Percentiles rank a stretch among this genome's conserved stretches.
These are phyloP conservation scores for Sarcophaga variegata DNA, from an alignment of 2,888 invertebrate genomes.

Conservation along the genomic window DNA sequence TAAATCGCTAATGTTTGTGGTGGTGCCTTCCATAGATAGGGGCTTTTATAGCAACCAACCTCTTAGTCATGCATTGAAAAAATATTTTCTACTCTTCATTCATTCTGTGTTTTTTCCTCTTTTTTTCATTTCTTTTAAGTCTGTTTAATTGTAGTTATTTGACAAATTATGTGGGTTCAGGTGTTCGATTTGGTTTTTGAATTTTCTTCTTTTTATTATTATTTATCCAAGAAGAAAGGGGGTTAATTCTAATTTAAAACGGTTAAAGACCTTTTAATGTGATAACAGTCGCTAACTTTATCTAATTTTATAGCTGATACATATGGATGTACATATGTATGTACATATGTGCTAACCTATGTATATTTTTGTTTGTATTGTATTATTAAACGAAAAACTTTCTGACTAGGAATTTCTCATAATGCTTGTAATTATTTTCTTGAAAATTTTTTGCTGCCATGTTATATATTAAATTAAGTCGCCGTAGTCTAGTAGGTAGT, in stretches of 20 bases:
- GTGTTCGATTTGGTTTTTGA: constrained; percentile 72
- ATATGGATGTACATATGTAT: no score
- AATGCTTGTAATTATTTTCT: no score
- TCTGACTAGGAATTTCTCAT: no score
- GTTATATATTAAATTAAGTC: no score
- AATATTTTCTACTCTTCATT: background rate
- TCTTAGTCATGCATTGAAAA: constrained; percentile 35
- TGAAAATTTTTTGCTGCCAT: no score
- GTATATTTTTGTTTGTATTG: no score
- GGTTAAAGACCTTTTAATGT: constrained; percentile 60
- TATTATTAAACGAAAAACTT: no score
- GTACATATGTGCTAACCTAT: no score
- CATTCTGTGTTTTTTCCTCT: constrained; percentile 5
- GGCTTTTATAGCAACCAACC: constrained; percentile 29
- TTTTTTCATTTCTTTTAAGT: constrained; percentile 38
- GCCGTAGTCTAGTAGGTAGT: no score
- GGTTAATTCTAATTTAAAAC: constrained; percentile 37
- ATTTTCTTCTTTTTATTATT: background rate
- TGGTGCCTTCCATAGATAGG: constrained; percentile 58
- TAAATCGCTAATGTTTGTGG: constrained; percentile 29
- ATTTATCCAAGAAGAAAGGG: constrained; percentile 21
- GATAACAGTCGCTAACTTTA: constrained; percentile 23
- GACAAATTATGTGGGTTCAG: constrained; percentile 80
- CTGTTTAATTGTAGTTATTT: constrained; percentile 69
- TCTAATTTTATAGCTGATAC: background rate